Conservation (phyloP, 2,797 vertebrate genomes). For the Chelidonichthys spinosus region DNA sequence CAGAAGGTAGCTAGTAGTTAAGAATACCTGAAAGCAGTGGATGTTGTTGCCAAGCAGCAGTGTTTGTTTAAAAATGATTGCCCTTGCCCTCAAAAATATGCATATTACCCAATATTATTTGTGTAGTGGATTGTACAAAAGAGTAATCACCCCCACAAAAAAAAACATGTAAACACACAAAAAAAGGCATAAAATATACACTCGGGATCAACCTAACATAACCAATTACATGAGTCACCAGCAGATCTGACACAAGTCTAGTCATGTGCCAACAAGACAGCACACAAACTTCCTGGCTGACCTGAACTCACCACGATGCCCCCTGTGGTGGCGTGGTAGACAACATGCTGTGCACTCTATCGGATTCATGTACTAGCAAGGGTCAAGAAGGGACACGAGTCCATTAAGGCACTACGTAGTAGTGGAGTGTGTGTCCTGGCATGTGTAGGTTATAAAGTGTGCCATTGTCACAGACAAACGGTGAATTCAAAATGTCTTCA, state of each 20-base stretch:
- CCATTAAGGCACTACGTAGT: slow-evolving; percentile 28
- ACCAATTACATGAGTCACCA: neutral
- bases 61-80: neutral
- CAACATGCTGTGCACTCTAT: slow-evolving; percentile 20
- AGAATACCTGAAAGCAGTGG: neutral
- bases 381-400: slow-evolving; percentile 29
- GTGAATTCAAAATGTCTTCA: neutral
- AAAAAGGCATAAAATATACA: neutral
- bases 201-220: neutral
- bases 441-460: slow-evolving; percentile 36
- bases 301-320: slow-evolving; percentile 25
- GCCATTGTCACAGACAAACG: neutral
- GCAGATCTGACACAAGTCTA: neutral
- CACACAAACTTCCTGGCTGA: slow-evolving; percentile 3
- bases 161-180: neutral
- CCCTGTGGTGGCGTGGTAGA: slow-evolving; percentile 18
- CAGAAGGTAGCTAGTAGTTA: neutral
- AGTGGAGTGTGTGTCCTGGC: slow-evolving; percentile 5
- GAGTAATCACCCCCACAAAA: neutral
- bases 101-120: neutral
- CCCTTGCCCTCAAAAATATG: neutral
- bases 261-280: neutral
- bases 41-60: neutral
- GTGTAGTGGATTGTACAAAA: neutral
- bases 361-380: slow-evolving; percentile 7